Evolutionary conservation across 2,113 vertebrate species (phyloP), one percentile per base, ranked within the genome.

Genomic region (Himantopus leucocephalus): DNA sequence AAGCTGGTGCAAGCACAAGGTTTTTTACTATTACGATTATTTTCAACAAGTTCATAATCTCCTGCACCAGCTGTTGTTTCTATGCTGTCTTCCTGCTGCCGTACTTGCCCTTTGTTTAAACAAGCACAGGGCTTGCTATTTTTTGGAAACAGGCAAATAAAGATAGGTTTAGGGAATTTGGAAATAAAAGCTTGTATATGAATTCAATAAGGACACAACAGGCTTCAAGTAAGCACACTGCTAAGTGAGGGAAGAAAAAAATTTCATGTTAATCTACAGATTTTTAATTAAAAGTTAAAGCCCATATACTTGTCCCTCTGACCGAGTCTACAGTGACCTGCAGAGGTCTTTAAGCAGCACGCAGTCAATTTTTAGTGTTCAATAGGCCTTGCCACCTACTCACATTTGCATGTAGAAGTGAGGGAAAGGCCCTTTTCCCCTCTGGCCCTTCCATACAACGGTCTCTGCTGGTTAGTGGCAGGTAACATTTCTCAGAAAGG

Each of bases 1-100:
- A 89, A 68, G 67, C 12, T 87, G 56, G 15, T 84, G 13, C 30
- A 89, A 34, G 50, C 10, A 23, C 24, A 26, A 24, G 29, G 50
- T 27, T 32, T 64, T 90, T 70, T 80, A 62, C 27, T 71, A 35
- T 43, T 72, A 55, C 3, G 6, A 47, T 75, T 75, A 50, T 77
- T 94, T 97, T 91, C 48, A 77, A 78, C 20, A 82, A 64, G 53
- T 58, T 85, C 45, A 32, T 89, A 37, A 74, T 82, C 43, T 94
- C 43, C 67, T 78, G 48, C 50, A 60, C 52, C 70, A 89, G 80
- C 47, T 90, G 68, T 78, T 83, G 29, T 91, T 89, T 90, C 83
- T 48, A 3, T 4, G 32, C 37, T 86, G 39, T 66, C n/a, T 83
- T 88, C 53, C 39, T 80, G 15, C 20, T 83, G 86, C 41, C 75